A percentile compares a stretch with the other conserved stretches of the same genome.
Conservation (phyloP, 2,797 vertebrate genomes). For the Gymnopithys bicolor region DNA sequence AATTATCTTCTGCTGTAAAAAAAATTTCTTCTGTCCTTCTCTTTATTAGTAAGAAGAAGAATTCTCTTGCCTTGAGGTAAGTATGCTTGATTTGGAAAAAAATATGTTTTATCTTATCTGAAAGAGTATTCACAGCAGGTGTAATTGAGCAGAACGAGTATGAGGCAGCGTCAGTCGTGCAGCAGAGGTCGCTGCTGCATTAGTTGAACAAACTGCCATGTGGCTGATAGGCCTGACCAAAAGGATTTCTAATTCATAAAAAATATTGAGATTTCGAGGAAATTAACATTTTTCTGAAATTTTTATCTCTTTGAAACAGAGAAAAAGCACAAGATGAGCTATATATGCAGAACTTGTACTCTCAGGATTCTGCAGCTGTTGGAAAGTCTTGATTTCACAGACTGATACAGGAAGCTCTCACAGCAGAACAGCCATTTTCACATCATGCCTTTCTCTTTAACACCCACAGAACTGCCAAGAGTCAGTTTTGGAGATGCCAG, state of each 20-base stretch:
- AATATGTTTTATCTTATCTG: not conserved
- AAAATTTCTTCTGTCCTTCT: not conserved
- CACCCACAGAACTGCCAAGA: not conserved
- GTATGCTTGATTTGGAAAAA: not conserved
- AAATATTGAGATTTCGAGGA: not conserved
- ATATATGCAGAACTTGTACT: not conserved
- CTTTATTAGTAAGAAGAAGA: not conserved
- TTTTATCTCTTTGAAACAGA: not conserved
- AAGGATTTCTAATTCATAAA: not conserved
- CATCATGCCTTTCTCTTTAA: not conserved
- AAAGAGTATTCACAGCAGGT: not conserved
- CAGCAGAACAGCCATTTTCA: not conserved
- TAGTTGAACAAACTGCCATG: not conserved
- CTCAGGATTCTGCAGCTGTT: not conserved
- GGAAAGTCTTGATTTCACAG: not conserved
- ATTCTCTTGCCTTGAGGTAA: not conserved
- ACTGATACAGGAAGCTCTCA: not conserved
- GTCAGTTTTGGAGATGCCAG: not conserved
- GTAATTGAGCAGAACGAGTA: not conserved
- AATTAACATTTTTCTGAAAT: not conserved
- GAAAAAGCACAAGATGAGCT: not conserved
- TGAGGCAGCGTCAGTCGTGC: not conserved
- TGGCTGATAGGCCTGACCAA: not conserved
- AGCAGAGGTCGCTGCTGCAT: conserved; percentile 20
- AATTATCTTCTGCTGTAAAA: not conserved